A percentile compares a stretch with the other conserved stretches of the same genome.
phyloP scores from a whole-genome alignment of 2,797 vertebrate species.

The Mycteria americana region DNA sequence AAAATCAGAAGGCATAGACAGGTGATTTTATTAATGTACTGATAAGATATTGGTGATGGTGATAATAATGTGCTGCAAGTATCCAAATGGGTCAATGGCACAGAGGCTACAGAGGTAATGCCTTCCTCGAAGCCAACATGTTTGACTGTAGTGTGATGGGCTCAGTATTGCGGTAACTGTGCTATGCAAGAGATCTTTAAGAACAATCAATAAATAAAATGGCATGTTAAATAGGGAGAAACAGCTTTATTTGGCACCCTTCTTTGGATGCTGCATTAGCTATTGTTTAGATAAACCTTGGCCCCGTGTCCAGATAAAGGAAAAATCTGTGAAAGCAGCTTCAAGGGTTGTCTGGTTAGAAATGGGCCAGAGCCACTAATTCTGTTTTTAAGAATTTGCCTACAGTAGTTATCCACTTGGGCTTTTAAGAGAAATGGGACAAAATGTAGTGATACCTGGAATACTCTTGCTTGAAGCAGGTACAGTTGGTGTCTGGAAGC shows the following conservation, averaged over 20 bases:
- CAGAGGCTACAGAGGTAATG: not conserved
- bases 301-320: not conserved
- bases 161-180: not conserved
- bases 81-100: not conserved
- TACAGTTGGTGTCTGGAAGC: not conserved
- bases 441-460: not conserved
- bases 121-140: not conserved
- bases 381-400: not conserved
- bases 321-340: not conserved
- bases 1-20: not conserved
- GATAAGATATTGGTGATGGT: not conserved
- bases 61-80: not conserved
- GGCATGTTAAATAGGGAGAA: not conserved
- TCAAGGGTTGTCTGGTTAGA: not conserved
- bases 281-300: not conserved
- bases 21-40: not conserved
- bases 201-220: not conserved
- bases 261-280: not conserved
- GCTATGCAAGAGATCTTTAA: not conserved
- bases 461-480: not conserved
- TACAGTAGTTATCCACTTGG: not conserved
- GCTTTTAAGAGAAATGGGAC: not conserved
- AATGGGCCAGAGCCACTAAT: not conserved
- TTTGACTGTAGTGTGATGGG: not conserved
- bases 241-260: not conserved